Evolutionary conservation across 2,113 vertebrate species (phyloP), one percentile per base, ranked within the genome.

Genomic region (Calidris pygmaea): DNA sequence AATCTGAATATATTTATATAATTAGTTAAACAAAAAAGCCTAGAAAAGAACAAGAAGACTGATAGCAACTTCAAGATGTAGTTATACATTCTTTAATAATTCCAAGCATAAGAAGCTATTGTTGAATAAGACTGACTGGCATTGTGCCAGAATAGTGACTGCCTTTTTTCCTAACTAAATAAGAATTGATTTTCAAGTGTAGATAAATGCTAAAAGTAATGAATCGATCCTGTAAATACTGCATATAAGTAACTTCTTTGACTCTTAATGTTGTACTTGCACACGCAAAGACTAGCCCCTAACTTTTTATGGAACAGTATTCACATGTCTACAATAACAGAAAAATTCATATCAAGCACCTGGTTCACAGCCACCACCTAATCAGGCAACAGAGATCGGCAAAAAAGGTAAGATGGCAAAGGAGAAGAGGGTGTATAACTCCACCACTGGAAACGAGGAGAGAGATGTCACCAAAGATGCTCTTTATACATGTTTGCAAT

Each of bases 141-240:
- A 29, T 12, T 85, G 50, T 52, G 20, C 13, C 72, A 84, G 37
- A 82, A 78, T 0, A 68, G 16, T 0, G 0, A 60, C 34, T 75
- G 41, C 2, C 43, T 79, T 81, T 86, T 70, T 66, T 8, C 15
- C 2, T 53, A 66, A 63, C 9, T 89, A 73, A 70, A 22, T 16
- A 76, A 81, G 17, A 77, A 78, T 1, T 22, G 8, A 14, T 39
- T 82, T 85, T 52, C 34, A 75, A 58, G 9, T 12, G 9, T 29
- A 89, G 60, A 92, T 17, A 56, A 84, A 66, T 2, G 2, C 29
- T 56, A 62, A 66, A 87, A 70, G 20, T 48, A 53, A 81, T 17
- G 6, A 85, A 66, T 60, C 41, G 47, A 32, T 70, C 43, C 43
- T 53, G 22, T 35, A 82, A 71, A 76, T 34, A 32, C 30, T 30